Evolutionary conservation across 2,797 vertebrate species (phyloP).

Genomic region (Semaprochilodus insignis): DNA sequence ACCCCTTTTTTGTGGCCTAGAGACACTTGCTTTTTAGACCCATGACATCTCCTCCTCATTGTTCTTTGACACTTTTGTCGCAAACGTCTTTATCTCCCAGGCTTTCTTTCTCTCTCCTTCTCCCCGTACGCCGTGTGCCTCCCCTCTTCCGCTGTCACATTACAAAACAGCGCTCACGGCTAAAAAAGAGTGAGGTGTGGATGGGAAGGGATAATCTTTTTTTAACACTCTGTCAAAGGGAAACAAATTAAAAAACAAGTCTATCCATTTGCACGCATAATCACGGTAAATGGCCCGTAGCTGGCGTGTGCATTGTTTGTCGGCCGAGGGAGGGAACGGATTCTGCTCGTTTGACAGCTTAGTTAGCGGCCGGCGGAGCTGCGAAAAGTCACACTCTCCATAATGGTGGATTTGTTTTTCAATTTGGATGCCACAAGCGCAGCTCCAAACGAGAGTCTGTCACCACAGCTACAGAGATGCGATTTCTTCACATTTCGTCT

Average conservation of each 20-base stretch:
- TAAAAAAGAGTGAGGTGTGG: constrained; percentile 67
- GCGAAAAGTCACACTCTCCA: constrained; percentile 81
- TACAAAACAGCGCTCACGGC: constrained; percentile 65
- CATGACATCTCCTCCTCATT: constrained; percentile 64
- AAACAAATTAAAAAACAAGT: constrained; percentile 56
- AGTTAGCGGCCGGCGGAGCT: constrained; percentile 80
- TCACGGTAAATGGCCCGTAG: constrained; percentile 74
- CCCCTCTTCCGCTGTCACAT: constrained; percentile 42
- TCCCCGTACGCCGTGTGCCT: constrained; percentile 37
- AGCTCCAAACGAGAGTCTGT: constrained; percentile 65
- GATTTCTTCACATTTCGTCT: constrained; percentile 19
- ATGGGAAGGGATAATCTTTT: constrained; percentile 56
- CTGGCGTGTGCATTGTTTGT: constrained; percentile 80
- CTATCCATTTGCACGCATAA: constrained; percentile 72
- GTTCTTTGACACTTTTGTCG: constrained; percentile 52
- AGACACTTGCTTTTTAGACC: constrained; percentile 68
- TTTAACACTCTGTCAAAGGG: constrained; percentile 63
- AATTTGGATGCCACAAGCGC: constrained; percentile 68
- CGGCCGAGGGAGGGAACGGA: constrained; percentile 57
- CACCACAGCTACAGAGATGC: constrained; percentile 38
- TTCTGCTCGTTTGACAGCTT: constrained; percentile 82
- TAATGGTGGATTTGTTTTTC: constrained; percentile 65
- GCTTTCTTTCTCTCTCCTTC: constrained; percentile 37
- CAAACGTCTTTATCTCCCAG: constrained; percentile 47
- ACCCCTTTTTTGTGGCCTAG: constrained; percentile 57